Evolutionary conservation across 2,797 vertebrate genomes (phyloP), one percentile per base, ranked within the genome.

Genomic region (Rhyacichthys aspro): DNA sequence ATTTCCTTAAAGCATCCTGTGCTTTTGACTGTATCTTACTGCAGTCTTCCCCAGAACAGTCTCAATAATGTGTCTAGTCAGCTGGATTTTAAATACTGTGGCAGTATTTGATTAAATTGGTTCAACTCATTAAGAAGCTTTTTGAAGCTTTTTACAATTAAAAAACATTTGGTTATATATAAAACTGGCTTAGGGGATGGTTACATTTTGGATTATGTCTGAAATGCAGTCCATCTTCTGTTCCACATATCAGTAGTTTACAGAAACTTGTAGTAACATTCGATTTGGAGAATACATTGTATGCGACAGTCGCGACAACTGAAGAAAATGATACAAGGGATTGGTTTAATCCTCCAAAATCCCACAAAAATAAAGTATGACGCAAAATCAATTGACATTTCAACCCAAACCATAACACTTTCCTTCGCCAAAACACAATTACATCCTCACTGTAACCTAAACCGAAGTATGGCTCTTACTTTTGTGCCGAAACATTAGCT

Each of bases 351-450:
- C 36, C 50, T 36, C 12, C 12, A 9, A 53, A 43, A 52, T 38
- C 49, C 49, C 49, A 52, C 49, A 52, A 52, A 53, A 41, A 53
- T 53, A 3, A 39, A 53, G 39, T 14, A 37, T 39, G 50, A 53
- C 37, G 18, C 50, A 53, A 36, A 53, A 53, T 53, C 50, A 53
- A 19, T 53, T 39, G 37, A 53, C 50, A 39, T 37, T 41, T 53
- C 23, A 53, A 41, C 50, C 50, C 48, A 48, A 52, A 36, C 33
- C 34, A 39, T 19, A 39, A 53, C 36, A 53, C 14, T 53, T 53
- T 18, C 36, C 11, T 38, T 18, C 50, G 17, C 17, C 17, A 23
- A 41, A 53, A 53, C 50, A 39, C 37, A 45, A 59, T 23, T 39
- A 39, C 36, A 53, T 39, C 37, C 2, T 16, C 15, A 37, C 15